These are phyloP conservation scores for Apistogramma diplotaenia DNA, from an alignment of 2,113 vertebrate species.

Conservation along the genomic window DNA sequence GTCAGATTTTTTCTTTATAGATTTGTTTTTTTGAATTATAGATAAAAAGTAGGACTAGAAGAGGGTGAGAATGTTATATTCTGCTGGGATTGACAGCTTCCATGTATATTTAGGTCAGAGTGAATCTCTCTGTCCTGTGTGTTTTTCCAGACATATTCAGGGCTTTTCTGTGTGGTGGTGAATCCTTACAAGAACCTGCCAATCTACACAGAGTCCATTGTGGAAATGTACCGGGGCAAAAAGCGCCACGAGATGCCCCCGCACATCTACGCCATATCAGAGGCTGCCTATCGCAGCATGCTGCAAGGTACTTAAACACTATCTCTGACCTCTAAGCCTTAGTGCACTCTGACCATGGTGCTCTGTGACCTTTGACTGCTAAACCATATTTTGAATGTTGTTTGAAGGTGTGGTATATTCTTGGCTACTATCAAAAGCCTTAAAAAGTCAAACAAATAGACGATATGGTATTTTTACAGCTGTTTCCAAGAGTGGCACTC, in stretches of 20 bases:
- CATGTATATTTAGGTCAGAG: neutral
- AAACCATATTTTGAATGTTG: neutral
- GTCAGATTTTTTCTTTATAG: neutral
- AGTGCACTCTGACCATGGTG: neutral
- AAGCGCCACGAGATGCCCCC: constrained; percentile 93
- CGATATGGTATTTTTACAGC: neutral
- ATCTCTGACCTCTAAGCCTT: constrained; percentile 20
- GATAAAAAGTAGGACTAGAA: neutral
- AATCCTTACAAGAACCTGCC: constrained; percentile 93
- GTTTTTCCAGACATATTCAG: constrained; percentile 85
- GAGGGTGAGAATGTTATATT: neutral
- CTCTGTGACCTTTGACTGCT: constrained; percentile 52
- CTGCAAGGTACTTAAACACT: constrained; percentile 82
- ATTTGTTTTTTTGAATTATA: neutral
- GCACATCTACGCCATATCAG: constrained; percentile 91
- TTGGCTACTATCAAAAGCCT: constrained; percentile 29
- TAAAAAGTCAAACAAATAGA: constrained; percentile 19
- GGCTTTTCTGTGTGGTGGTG: constrained; percentile 92
- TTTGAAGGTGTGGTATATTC: constrained; percentile 33
- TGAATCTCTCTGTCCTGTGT: constrained; percentile 32
- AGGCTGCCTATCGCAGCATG: constrained; percentile 92
- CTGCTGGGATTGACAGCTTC: neutral
- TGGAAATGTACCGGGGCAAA: constrained; percentile 93
- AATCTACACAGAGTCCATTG: constrained; percentile 90
- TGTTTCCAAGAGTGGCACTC: constrained; percentile 6